Conservation (phyloP, 2,797 vertebrate species). For the Heterohyrax brucei region DNA sequence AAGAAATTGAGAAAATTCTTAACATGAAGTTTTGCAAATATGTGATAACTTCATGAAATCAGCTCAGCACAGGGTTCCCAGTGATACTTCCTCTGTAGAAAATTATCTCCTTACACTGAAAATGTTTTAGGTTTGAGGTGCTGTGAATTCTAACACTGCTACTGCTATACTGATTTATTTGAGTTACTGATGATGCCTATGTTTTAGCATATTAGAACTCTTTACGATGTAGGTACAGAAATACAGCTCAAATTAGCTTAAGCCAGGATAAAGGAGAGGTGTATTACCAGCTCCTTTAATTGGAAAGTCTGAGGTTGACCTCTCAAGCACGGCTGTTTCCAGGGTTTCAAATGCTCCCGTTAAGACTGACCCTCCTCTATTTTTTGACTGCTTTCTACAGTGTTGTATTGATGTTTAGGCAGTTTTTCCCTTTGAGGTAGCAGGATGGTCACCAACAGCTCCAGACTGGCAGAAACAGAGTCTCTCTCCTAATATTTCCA, state of each 20-base stretch:
- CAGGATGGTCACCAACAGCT: background rate
- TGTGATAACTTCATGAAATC: background rate
- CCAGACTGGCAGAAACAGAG: background rate
- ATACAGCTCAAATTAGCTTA: background rate
- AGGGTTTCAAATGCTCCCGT: background rate
- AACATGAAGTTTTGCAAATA: background rate
- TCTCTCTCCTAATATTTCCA: background rate
- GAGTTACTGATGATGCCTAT: background rate
- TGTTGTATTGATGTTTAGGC: background rate
- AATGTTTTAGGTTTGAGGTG: background rate
- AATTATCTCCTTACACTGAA: background rate
- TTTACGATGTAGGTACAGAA: background rate
- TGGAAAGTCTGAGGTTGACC: background rate
- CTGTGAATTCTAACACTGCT: background rate
- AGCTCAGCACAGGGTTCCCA: background rate
- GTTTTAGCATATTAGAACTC: background rate
- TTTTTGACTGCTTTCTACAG: background rate
- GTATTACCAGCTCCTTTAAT: background rate
- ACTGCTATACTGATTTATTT: background rate
- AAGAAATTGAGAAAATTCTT: background rate
- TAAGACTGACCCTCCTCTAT: background rate
- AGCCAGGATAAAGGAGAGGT: background rate
- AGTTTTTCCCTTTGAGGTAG: background rate
- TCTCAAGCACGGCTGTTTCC: background rate
- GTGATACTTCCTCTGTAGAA: background rate